A percentile compares a stretch with the other conserved stretches of the same genome.
Evolutionary conservation across 2,888 invertebrate species (phyloP).

Genomic region (Biston betularia): DNA sequence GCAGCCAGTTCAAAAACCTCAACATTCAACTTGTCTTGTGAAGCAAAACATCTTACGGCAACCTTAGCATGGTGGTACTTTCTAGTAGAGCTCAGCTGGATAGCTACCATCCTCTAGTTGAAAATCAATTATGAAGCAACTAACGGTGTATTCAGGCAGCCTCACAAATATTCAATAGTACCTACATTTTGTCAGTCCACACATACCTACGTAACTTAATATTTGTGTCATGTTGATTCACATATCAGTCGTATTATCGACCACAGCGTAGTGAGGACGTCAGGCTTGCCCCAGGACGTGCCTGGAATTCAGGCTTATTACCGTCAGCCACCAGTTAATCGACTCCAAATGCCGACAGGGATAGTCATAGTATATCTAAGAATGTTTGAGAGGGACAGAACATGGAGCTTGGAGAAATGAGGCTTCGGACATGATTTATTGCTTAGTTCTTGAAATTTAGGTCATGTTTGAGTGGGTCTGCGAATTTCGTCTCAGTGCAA

Average conservation of each 20-base stretch:
- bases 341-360: constrained; percentile 43
- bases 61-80: too few species aligned
- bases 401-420: constrained; percentile 31
- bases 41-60: too few species aligned
- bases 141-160: too few species aligned
- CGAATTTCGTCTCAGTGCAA: constrained; percentile 8
- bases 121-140: too few species aligned
- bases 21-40: too few species aligned
- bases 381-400: constrained; percentile 29
- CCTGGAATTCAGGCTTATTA: constrained; percentile 64
- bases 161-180: too few species aligned
- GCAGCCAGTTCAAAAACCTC: too few species aligned
- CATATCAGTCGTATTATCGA: constrained; percentile 26
- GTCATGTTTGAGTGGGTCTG: constrained; percentile 37
- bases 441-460: constrained; percentile 42
- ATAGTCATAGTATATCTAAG: constrained; percentile 11
- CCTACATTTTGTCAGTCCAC: too few species aligned
- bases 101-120: too few species aligned
- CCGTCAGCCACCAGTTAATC: constrained; percentile 51
- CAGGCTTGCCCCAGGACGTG: constrained; percentile 58
- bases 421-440: constrained; percentile 42
- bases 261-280: constrained; percentile 26
- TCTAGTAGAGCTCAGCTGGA: too few species aligned
- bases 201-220: background rate
- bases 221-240: constrained; percentile 11